Evolutionary conservation across 2,113 vertebrate genomes (phyloP).

Genomic region (Calidris pugnax): DNA sequence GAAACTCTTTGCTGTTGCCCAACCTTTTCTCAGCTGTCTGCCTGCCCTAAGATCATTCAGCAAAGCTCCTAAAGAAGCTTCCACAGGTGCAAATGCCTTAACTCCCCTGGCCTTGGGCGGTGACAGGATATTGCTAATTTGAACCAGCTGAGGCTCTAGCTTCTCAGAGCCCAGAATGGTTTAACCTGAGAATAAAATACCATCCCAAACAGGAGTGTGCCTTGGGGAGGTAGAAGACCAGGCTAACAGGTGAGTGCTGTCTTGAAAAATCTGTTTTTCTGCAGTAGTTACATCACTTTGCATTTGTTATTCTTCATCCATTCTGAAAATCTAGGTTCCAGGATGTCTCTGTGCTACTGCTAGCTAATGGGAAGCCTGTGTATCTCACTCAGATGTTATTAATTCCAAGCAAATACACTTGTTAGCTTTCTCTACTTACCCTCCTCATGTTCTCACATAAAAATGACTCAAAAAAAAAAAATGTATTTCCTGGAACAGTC

Average conservation of each 20-base stretch:
- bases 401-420: conserved; percentile 14
- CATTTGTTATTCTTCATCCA: not conserved
- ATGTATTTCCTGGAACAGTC: conserved; percentile 50
- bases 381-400: conserved; percentile 24
- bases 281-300: not conserved
- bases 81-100: not conserved
- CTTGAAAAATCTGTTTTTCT: not conserved
- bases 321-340: not conserved
- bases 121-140: not conserved
- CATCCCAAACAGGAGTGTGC: not conserved
- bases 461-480: not conserved
- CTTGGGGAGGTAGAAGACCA: not conserved
- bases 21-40: not conserved
- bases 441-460: conserved; percentile 33
- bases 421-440: conserved; percentile 20
- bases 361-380: not conserved
- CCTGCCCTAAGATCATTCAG: not conserved
- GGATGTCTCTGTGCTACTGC: not conserved
- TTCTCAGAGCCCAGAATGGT: not conserved
- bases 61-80: not conserved
- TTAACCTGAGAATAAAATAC: not conserved
- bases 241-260: not conserved
- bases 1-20: not conserved
- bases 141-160: not conserved
- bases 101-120: not conserved